Evolutionary conservation across 2,888 invertebrate genomes (phyloP).

Genomic region (Autographa pulchrina): DNA sequence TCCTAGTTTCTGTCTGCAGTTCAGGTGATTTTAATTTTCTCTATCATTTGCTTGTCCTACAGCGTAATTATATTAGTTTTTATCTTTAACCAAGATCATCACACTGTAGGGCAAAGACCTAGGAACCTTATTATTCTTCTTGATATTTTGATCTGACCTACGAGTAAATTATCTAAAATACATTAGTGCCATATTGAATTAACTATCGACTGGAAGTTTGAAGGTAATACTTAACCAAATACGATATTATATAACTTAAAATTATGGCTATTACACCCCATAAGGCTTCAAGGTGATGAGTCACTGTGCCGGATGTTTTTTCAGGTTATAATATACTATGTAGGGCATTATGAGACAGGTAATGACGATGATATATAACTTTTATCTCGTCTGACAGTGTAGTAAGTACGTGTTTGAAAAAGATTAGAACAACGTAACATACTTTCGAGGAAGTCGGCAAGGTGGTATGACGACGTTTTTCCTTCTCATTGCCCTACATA

Average conservation of each 20-base stretch:
- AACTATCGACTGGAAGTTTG: not conserved
- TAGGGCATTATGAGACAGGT: constrained; percentile 72
- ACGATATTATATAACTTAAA: constrained; percentile 46
- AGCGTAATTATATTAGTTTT: too few relatives aligned
- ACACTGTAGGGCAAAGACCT: too few relatives aligned
- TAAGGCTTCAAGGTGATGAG: constrained; percentile 63
- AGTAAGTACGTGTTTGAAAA: constrained; percentile 45
- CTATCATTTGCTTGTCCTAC: too few relatives aligned
- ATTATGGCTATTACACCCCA: constrained; percentile 38
- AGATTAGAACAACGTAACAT: constrained; percentile 49
- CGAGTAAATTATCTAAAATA: too few relatives aligned
- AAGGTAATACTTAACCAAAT: constrained; percentile 25
- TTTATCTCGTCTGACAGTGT: constrained; percentile 72
- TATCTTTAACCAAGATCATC: too few relatives aligned
- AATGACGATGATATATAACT: constrained; percentile 63
- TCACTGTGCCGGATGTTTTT: constrained; percentile 77
- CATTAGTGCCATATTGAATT: too few relatives aligned
- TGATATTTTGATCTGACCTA: too few relatives aligned
- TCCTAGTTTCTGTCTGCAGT: not conserved
- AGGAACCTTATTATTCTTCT: too few relatives aligned
- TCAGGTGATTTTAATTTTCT: too few relatives aligned
- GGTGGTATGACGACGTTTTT: constrained; percentile 11
- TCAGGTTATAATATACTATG: constrained; percentile 73
- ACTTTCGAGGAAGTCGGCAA: constrained; percentile 26
- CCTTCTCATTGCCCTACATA: not conserved